Evolutionary conservation across 2,888 invertebrate species (phyloP).

Genomic region (Coleophora flavipennella): DNA sequence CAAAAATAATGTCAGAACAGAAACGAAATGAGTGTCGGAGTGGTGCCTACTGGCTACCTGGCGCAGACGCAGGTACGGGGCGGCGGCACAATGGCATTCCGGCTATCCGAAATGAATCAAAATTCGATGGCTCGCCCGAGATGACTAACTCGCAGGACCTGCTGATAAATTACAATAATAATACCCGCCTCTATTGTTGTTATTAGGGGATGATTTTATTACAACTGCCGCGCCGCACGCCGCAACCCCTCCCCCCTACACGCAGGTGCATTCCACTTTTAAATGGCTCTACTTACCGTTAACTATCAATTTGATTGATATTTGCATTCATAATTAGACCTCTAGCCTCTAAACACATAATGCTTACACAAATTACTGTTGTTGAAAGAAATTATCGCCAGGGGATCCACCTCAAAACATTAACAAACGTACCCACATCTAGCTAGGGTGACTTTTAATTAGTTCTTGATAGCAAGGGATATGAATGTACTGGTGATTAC

Average conservation of each 20-base stretch:
- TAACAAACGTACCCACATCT: constrained; percentile 48
- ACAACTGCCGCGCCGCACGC: constrained; percentile 37
- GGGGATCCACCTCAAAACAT: constrained; percentile 10
- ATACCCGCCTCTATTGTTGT: constrained; percentile 51
- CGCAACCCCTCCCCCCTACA: no score
- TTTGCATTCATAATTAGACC: constrained; percentile 6
- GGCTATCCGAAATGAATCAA: constrained; percentile 65
- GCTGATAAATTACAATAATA: constrained; percentile 59
- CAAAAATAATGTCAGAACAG: constrained; percentile 36
- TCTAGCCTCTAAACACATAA: no score
- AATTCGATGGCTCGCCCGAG: constrained; percentile 43
- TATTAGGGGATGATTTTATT: constrained; percentile 64
- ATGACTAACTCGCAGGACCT: constrained; percentile 41
- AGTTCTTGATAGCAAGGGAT: no score
- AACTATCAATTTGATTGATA: constrained; percentile 38
- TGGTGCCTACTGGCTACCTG: constrained; percentile 9
- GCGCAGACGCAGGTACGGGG: constrained; percentile 30
- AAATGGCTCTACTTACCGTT: constrained; percentile 27
- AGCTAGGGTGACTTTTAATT: no score
- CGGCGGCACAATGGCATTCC: constrained; percentile 66
- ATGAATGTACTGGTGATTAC: no score
- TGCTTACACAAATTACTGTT: no score
- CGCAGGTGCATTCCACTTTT: constrained; percentile 29
- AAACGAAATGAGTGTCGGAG: constrained; percentile 16
- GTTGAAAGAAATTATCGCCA: no score